These are phyloP conservation scores for Lycaena phlaeas DNA, from an alignment of 2,888 invertebrate genomes.

Conservation along the genomic window DNA sequence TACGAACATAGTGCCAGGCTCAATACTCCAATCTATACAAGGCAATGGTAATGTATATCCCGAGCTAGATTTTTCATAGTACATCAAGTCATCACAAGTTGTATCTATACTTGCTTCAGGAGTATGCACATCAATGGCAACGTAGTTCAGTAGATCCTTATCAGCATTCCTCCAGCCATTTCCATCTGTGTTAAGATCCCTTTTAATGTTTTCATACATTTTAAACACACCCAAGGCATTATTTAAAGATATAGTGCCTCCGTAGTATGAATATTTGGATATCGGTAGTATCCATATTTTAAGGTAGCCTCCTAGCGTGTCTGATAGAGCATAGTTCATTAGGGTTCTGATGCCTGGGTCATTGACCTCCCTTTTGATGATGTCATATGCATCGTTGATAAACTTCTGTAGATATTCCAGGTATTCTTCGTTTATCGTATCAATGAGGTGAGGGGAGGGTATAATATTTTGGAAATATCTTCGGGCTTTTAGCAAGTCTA, in stretches of 20 bases:
- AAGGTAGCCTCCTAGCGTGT: conserved; percentile 74
- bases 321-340: conserved; percentile 54
- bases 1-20: conserved; percentile 73
- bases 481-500: conserved; percentile 39
- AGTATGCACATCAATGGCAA: conserved; percentile 33
- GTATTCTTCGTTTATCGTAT: conserved; percentile 33
- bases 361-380: conserved; percentile 32
- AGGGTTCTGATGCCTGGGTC: conserved; percentile 27
- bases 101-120: conserved; percentile 23
- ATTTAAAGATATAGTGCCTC: conserved; percentile 70
- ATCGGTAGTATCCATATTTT: conserved; percentile 73
- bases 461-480: conserved; percentile 40
- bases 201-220: conserved; percentile 72
- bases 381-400: conserved; percentile 32
- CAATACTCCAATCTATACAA: conserved; percentile 67
- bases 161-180: conserved; percentile 64
- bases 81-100: conserved; percentile 37
- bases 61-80: conserved; percentile 34
- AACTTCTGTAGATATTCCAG: conserved; percentile 33
- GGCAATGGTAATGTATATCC: conserved; percentile 67
- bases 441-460: conserved; percentile 31
- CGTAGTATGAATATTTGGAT: conserved; percentile 75
- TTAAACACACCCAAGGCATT: conserved; percentile 68
- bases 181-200: conserved; percentile 72
- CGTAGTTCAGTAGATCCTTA: conserved; percentile 28